These are phyloP conservation scores for Sesia bembeciformis DNA, from an alignment of 2,888 invertebrate genomes.

Conservation along the genomic window DNA sequence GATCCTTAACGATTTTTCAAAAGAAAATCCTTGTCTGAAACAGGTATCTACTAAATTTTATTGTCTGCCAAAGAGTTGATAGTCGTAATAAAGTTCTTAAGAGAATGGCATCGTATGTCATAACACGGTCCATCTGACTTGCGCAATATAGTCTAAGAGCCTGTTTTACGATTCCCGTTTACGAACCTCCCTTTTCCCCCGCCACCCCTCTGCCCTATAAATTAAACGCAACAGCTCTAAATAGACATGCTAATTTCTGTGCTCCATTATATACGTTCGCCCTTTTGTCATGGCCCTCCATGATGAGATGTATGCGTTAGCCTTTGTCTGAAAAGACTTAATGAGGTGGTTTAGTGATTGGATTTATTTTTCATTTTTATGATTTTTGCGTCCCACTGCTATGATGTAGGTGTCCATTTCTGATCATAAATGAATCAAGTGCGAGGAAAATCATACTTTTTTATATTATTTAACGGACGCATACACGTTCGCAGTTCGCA, in stretches of 20 bases:
- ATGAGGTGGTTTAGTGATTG: no score
- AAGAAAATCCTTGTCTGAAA: no score
- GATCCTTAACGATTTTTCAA: no score
- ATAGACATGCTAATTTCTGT: slow-evolving; percentile 42
- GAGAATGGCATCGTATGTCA: slow-evolving; percentile 4
- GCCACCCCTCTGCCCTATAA: slow-evolving; percentile 25
- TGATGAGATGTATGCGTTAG: not conserved
- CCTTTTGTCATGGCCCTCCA: slow-evolving; percentile 8
- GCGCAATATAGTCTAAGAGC: slow-evolving; percentile 24
- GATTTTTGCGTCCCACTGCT: no score
- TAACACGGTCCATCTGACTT: slow-evolving; percentile 5
- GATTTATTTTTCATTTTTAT: no score
- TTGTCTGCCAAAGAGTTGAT: not conserved
- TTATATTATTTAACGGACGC: no score
- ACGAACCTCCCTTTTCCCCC: slow-evolving; percentile 5
- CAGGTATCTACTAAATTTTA: not conserved
- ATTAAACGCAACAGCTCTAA: slow-evolving; percentile 38
- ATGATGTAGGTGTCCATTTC: no score
- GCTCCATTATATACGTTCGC: slow-evolving; percentile 20
- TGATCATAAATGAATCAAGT: no score
- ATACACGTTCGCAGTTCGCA: no score
- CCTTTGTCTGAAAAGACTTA: not conserved
- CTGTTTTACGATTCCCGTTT: slow-evolving; percentile 10
- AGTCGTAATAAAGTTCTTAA: not conserved
- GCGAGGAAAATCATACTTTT: no score